A percentile compares a stretch with the other conserved stretches of the same genome.
Evolutionary conservation across 2,888 invertebrate species (phyloP).

Genomic region (Julus scandinavius): DNA sequence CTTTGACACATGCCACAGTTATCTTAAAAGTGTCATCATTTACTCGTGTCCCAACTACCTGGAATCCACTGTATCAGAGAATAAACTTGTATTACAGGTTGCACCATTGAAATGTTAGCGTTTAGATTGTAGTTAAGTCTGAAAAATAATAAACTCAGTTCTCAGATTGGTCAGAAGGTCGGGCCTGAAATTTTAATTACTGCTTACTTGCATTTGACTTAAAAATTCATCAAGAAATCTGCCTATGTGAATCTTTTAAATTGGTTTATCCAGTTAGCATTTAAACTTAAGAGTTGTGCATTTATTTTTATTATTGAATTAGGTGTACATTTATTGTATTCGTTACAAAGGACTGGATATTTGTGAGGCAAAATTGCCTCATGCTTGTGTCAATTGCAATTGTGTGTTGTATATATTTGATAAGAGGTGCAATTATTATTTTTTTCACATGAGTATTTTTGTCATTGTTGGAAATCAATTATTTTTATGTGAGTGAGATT

Average conservation of each 20-base stretch:
- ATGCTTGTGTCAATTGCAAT: slow-evolving; percentile 12
- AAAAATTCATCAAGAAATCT: too few relatives aligned
- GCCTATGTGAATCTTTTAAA: background rate
- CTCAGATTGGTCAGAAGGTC: too few relatives aligned
- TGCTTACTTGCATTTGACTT: too few relatives aligned
- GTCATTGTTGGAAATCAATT: slow-evolving; percentile 7
- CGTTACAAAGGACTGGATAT: background rate
- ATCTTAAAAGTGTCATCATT: too few relatives aligned
- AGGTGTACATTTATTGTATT: slow-evolving; percentile 2
- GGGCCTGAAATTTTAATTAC: too few relatives aligned
- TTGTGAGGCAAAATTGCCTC: background rate
- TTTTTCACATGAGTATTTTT: background rate
- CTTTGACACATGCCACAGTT: too few relatives aligned
- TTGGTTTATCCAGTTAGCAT: background rate
- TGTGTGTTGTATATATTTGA: background rate
- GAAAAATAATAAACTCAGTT: too few relatives aligned
- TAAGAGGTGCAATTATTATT: slow-evolving; percentile 13
- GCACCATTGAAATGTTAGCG: too few relatives aligned
- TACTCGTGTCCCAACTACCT: too few relatives aligned
- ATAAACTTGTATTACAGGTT: too few relatives aligned
- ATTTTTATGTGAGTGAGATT: background rate
- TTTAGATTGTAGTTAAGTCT: too few relatives aligned
- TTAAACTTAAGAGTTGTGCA: background rate
- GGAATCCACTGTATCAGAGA: too few relatives aligned
- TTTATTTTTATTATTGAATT: slow-evolving; percentile 22